A percentile compares a stretch with the other conserved stretches of the same genome.
These are phyloP conservation scores for Conus canariensis DNA, from an alignment of 2,888 invertebrate genomes.

Conservation along the genomic window DNA sequence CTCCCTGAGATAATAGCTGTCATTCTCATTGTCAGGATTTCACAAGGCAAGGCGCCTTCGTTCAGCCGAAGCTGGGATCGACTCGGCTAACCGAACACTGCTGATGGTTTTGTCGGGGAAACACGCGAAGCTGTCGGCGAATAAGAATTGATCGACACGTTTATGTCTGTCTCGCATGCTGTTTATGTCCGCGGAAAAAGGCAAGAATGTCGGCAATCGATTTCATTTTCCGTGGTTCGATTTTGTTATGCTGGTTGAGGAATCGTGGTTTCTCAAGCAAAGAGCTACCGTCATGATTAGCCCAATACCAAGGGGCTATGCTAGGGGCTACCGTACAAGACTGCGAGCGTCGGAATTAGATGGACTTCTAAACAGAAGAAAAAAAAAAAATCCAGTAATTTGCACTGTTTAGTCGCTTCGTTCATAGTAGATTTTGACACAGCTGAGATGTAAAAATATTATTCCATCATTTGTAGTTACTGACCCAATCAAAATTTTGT, in stretches of 20 bases:
- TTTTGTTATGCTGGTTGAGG: neutral
- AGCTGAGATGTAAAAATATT: too few relatives aligned
- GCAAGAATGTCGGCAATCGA: constrained; percentile 16
- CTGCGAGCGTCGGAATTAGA: too few relatives aligned
- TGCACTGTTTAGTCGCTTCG: too few relatives aligned
- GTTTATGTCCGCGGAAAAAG: constrained; percentile 3
- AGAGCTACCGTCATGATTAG: neutral
- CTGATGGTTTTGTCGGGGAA: constrained; percentile 24
- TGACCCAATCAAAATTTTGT: too few relatives aligned
- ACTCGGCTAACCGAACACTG: constrained; percentile 15
- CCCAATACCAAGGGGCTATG: neutral
- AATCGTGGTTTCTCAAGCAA: neutral
- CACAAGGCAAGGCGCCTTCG: constrained; percentile 29
- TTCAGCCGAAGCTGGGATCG: constrained; percentile 24
- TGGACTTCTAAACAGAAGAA: too few relatives aligned
- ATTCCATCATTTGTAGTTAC: too few relatives aligned
- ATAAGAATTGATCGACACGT: constrained; percentile 17
- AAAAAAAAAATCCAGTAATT: too few relatives aligned
- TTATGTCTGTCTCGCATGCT: neutral
- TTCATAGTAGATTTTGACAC: too few relatives aligned
- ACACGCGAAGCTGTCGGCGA: constrained; percentile 16
- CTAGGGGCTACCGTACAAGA: neutral
- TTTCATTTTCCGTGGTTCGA: constrained; percentile 29
- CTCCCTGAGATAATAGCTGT: neutral
- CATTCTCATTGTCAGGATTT: constrained; percentile 21